phyloP scores from a whole-genome alignment of 2,113 vertebrate genomes.

The Phrynocephalus versicolor region DNA sequence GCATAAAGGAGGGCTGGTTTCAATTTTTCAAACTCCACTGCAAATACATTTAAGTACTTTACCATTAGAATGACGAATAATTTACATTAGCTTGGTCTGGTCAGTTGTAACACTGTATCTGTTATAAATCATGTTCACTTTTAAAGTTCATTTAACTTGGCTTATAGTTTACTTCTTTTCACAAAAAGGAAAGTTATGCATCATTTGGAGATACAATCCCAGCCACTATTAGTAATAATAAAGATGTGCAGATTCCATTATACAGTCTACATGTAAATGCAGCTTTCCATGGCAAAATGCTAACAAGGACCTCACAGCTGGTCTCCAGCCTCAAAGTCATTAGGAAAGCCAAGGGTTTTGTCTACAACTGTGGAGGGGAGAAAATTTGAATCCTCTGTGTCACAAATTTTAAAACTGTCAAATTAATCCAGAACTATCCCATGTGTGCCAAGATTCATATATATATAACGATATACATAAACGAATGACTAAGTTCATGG shows the following conservation, averaged over 20 bases:
- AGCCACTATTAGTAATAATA: slow-evolving; percentile 59
- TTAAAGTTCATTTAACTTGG: slow-evolving; percentile 75
- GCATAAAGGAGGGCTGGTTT: slow-evolving; percentile 65
- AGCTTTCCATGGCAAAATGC: slow-evolving; percentile 65
- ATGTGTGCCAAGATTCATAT: background rate
- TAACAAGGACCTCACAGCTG: slow-evolving; percentile 37
- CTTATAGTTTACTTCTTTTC: slow-evolving; percentile 59
- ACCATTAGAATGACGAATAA: slow-evolving; percentile 69
- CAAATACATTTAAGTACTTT: slow-evolving; percentile 74
- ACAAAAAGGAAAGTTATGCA: slow-evolving; percentile 58
- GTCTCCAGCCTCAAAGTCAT: slow-evolving; percentile 29
- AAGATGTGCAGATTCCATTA: slow-evolving; percentile 50
- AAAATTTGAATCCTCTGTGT: background rate
- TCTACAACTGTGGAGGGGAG: background rate
- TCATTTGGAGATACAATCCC: slow-evolving; percentile 60
- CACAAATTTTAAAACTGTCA: background rate
- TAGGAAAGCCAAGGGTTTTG: slow-evolving; percentile 4
- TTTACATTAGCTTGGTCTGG: slow-evolving; percentile 74
- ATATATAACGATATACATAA: background rate
- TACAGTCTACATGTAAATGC: slow-evolving; percentile 57
- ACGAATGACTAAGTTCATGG: background rate
- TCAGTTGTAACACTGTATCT: slow-evolving; percentile 69
- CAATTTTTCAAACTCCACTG: slow-evolving; percentile 70
- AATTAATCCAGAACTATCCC: background rate
- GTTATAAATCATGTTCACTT: slow-evolving; percentile 74